Conservation (phyloP, 2,888 invertebrate species). For the Rosalia funebris region DNA sequence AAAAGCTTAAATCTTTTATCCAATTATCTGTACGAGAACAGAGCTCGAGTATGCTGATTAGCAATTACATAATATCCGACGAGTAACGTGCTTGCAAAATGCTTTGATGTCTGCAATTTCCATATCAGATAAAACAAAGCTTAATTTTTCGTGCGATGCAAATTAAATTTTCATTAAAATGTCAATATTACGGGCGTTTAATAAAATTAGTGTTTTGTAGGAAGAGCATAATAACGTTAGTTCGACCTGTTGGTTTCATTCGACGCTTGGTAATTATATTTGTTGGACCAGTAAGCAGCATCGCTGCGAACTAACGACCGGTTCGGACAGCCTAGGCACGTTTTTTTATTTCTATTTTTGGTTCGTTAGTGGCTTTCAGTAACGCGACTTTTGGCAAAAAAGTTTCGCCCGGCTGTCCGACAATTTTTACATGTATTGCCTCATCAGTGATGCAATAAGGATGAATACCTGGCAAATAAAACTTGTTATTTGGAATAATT, state of each 20-base stretch:
- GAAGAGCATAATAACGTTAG: conserved; percentile 55
- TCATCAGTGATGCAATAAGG: background rate
- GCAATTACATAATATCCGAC: conserved; percentile 50
- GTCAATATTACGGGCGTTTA: conserved; percentile 61
- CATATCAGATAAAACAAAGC: conserved; percentile 53
- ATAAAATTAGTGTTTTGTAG: conserved; percentile 60
- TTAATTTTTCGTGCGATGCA: conserved; percentile 57
- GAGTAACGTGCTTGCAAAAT: conserved; percentile 35
- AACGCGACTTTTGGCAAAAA: background rate
- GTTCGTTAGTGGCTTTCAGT: conserved; percentile 20
- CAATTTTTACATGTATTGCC: background rate
- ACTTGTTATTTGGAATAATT: too few species aligned
- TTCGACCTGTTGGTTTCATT: conserved; percentile 59
- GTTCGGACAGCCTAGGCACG: background rate
- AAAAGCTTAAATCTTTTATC: conserved; percentile 48
- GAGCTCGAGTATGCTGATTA: conserved; percentile 47
- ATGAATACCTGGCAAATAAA: too few species aligned
- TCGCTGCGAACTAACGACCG: conserved; percentile 9
- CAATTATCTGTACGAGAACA: conserved; percentile 48
- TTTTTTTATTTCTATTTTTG: conserved; percentile 19
- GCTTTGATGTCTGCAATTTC: conserved; percentile 55
- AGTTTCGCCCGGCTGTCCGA: background rate
- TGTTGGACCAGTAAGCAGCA: conserved; percentile 38
- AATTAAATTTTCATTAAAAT: conserved; percentile 63
- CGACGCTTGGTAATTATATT: conserved; percentile 55